A percentile compares a stretch with the other conserved stretches of the same genome.
These are phyloP conservation scores for Actenoides hombroni DNA, from an alignment of 2,113 vertebrate genomes.

Conservation along the genomic window DNA sequence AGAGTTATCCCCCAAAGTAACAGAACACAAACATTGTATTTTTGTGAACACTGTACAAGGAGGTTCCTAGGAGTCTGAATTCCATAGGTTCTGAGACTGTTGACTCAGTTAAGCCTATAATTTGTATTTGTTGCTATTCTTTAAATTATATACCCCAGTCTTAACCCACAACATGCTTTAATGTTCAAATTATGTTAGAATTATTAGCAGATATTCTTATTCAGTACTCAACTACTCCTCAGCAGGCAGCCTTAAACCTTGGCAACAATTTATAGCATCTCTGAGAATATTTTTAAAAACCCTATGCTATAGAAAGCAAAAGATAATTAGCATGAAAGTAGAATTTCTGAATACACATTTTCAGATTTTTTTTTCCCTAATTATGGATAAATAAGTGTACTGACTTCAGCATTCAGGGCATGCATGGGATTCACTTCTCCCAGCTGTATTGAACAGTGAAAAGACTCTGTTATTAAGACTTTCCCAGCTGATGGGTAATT, in stretches of 20 bases:
- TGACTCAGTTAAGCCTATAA: neutral
- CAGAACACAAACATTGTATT: neutral
- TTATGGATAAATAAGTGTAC: neutral
- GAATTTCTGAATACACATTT: neutral
- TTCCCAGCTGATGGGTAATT: neutral
- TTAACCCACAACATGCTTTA: neutral
- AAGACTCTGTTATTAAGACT: neutral
- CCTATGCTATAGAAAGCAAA: neutral
- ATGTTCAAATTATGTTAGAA: conserved; percentile 24
- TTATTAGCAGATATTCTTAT: neutral
- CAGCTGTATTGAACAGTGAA: neutral
- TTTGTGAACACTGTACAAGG: neutral
- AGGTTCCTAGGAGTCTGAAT: neutral
- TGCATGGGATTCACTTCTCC: neutral
- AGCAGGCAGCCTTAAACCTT: neutral
- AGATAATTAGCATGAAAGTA: conserved; percentile 8
- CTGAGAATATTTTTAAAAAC: conserved; percentile 19
- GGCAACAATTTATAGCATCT: neutral
- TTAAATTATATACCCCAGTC: neutral
- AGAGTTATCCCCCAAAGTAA: neutral
- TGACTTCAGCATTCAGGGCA: neutral
- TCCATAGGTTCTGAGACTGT: neutral
- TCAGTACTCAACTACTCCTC: neutral
- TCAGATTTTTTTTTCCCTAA: neutral
- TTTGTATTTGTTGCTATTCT: neutral